These are phyloP conservation scores for Steatornis caripensis DNA, from an alignment of 2,113 vertebrate species.

Conservation along the genomic window DNA sequence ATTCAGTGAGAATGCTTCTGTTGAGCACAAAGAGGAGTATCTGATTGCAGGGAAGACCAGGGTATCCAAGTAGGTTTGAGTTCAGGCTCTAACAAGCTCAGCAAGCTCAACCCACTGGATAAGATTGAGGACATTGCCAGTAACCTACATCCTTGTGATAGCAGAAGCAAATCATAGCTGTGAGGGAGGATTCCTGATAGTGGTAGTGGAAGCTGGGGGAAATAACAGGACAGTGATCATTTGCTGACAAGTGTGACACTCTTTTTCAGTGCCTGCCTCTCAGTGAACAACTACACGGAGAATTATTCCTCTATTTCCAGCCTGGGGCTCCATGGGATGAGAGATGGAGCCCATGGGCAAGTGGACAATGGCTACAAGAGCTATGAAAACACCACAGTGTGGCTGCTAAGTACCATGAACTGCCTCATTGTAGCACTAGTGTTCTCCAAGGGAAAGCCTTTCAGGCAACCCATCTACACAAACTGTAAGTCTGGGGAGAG, in stretches of 20 bases:
- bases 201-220: background rate
- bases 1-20: background rate
- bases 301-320: background rate
- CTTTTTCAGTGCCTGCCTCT: slow-evolving; percentile 63
- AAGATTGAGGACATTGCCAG: background rate
- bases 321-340: background rate
- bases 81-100: background rate
- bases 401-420: slow-evolving; percentile 77
- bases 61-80: background rate
- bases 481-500: slow-evolving; percentile 75
- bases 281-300: background rate
- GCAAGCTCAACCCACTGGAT: background rate
- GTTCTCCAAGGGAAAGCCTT: slow-evolving; percentile 81
- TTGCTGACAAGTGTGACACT: background rate
- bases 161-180: background rate
- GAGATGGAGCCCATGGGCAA: background rate
- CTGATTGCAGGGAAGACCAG: background rate
- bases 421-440: slow-evolving; percentile 74
- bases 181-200: background rate
- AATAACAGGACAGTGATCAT: background rate
- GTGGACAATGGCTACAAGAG: slow-evolving; percentile 48
- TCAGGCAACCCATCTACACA: slow-evolving; percentile 75
- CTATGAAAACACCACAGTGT: slow-evolving; percentile 79
- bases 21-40: background rate
- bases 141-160: background rate